Evolutionary conservation across 2,888 invertebrate species (phyloP).

Genomic region (Dynastes maya): DNA sequence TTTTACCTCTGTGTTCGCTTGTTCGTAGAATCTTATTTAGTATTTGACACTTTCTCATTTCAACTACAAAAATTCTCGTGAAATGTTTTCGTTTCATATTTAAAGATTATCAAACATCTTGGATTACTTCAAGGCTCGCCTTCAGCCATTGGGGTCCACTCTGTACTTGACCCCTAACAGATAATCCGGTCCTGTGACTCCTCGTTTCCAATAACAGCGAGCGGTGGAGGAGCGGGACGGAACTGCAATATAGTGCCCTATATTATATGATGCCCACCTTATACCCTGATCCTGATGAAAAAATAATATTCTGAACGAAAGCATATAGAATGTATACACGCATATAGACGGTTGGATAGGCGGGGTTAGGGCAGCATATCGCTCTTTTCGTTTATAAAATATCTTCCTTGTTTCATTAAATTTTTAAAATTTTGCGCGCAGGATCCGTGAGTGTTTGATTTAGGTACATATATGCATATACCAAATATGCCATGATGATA

Average conservation of each 20-base stretch:
- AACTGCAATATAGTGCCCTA: slow-evolving; percentile 66
- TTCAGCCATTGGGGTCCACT: neutral
- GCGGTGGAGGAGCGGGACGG: slow-evolving; percentile 56
- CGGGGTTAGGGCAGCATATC: neutral
- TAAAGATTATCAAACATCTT: too few species aligned
- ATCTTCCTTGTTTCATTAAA: slow-evolving; percentile 47
- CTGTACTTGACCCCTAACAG: neutral
- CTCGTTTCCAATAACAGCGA: slow-evolving; percentile 65
- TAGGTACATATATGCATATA: too few species aligned
- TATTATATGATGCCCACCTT: slow-evolving; percentile 65
- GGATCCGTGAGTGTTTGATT: slow-evolving; percentile 19
- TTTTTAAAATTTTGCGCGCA: slow-evolving; percentile 49
- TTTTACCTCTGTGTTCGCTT: too few species aligned
- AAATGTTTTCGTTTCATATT: too few species aligned
- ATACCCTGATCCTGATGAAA: slow-evolving; percentile 63
- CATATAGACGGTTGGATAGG: neutral
- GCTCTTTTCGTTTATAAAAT: slow-evolving; percentile 49
- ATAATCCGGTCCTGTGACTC: slow-evolving; percentile 56
- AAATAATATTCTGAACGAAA: slow-evolving; percentile 63
- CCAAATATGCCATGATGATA: too few species aligned
- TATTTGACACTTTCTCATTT: too few species aligned
- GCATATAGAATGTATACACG: slow-evolving; percentile 49
- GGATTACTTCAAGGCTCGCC: too few species aligned
- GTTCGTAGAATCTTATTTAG: too few species aligned
- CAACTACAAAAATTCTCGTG: too few species aligned